Base-by-base conservation (phyloP, 2,113 vertebrate species). In the Urocynchramus pylzowi region DNA sequence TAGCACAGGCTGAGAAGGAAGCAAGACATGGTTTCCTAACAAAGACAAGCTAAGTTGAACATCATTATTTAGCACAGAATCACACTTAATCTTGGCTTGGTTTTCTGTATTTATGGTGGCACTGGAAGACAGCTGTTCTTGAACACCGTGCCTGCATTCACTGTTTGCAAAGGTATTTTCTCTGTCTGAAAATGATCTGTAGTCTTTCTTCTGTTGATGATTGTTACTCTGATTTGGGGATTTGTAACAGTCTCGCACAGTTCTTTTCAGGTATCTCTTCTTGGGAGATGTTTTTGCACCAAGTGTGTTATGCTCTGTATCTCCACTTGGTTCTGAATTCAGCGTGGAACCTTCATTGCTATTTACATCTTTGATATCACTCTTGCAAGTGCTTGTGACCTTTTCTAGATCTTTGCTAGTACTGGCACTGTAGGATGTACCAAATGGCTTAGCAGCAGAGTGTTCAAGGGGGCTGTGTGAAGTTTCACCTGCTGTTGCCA, bases 11-110 rank as follows among this genome's bases (percentile, higher is more conserved):
- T 95, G 98, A 79, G 95, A 95, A 97, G 96, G 97, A 97, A 96
- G 97, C 90, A 82, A 97, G 86, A 73, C 96, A 10, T 98, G 98
- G 89, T 97, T 97, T 61, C 97, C 98, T 73, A 98, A 87, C 17
- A 98, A 95, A 60, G 98, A 93, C 56, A 97, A 94, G 94, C 97
- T 97, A 69, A 95, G 86, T 17, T 97, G 96, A n/a, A 91, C 92
- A 75, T 99, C 98, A 9, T 87, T 97, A 45, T 77, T 95, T 42
- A 95, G 41, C 24, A 69, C 35, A 19, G 87, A 69, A 88, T 95
- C 92, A 88, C 95, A 44, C 53, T 47, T 86, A 84, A 12, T 39
- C 73, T 85, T 98, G 94, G 91, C 98, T 93, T 94, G 93, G 84
- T 42, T 97, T 93, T 97, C 96, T 30, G 70, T 33, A 30, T 23